A percentile compares a stretch with the other conserved stretches of the same genome.
phyloP scores from a whole-genome alignment of 2,888 invertebrate genomes.

The Pycnomerus fuliginosus region DNA sequence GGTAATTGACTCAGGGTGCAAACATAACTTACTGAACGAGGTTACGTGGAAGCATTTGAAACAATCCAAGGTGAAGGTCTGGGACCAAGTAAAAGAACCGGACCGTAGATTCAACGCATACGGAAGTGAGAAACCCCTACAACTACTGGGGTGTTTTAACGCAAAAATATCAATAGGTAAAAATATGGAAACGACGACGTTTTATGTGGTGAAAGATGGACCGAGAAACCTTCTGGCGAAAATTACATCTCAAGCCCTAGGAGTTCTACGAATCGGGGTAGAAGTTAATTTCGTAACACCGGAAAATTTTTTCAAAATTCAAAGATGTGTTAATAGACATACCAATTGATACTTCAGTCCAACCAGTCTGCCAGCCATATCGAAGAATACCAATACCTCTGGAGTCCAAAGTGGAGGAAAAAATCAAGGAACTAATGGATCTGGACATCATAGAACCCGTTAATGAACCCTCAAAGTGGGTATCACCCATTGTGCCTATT shows the following conservation, averaged over 20 bases:
- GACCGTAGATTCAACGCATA: slow-evolving; percentile 26
- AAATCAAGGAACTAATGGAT: slow-evolving; percentile 29
- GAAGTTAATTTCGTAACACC: slow-evolving; percentile 8
- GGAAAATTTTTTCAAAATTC: slow-evolving; percentile 31
- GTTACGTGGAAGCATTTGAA: slow-evolving; percentile 26
- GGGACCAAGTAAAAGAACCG: slow-evolving; percentile 20
- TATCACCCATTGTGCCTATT: slow-evolving; percentile 36
- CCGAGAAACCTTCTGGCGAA: slow-evolving; percentile 26
- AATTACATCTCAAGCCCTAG: slow-evolving; percentile 23
- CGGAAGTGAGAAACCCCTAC: slow-evolving; percentile 18
- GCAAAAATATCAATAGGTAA: slow-evolving; percentile 19
- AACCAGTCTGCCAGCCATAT: slow-evolving; percentile 35
- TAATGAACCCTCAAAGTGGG: slow-evolving; percentile 31
- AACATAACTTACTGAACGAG: slow-evolving; percentile 27
- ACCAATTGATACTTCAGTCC: slow-evolving; percentile 31
- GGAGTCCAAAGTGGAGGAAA: slow-evolving; percentile 29
- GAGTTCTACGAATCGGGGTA: slow-evolving; percentile 27
- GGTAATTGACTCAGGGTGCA: slow-evolving; percentile 32
- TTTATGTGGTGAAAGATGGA: slow-evolving; percentile 26
- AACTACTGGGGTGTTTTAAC: slow-evolving; percentile 29
- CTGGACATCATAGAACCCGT: slow-evolving; percentile 34
- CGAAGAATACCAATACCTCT: slow-evolving; percentile 34
- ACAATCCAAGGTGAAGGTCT: slow-evolving; percentile 10
- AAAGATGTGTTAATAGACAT: slow-evolving; percentile 33
- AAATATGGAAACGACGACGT: slow-evolving; percentile 16